phyloP scores from a whole-genome alignment of 2,888 invertebrate species.

The Patella pellucida region DNA sequence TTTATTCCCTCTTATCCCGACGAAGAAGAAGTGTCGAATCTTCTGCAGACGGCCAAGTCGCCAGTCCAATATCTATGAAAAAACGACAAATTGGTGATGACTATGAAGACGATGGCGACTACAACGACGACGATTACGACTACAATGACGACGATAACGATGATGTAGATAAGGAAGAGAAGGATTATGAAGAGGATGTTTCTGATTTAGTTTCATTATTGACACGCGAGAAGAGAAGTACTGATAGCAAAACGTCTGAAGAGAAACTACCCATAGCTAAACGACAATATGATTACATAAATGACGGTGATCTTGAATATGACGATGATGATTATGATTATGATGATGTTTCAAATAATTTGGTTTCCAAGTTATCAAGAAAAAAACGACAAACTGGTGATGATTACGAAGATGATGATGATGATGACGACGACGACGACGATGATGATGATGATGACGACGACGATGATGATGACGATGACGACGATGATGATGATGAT shows the following conservation, averaged over 20 bases:
- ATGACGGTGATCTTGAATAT: not conserved
- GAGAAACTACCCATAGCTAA: no score
- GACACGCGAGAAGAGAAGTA: not conserved
- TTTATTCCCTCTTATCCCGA: not conserved
- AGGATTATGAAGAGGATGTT: not conserved
- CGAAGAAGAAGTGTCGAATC: not conserved
- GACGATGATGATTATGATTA: conserved; percentile 8
- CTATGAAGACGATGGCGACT: conserved; percentile 8
- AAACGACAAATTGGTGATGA: conserved; percentile 12
- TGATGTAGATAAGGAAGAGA: not conserved
- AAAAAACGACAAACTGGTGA: not conserved
- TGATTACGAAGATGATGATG: conserved; percentile 6
- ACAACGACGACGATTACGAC: conserved; percentile 14
- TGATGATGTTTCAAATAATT: not conserved
- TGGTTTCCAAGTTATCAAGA: not conserved
- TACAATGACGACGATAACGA: conserved; percentile 2
- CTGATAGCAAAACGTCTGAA: not conserved
- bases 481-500: not conserved
- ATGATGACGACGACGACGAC: not conserved
- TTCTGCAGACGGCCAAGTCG: not conserved
- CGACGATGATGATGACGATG: not conserved
- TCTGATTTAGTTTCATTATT: not conserved
- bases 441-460: not conserved
- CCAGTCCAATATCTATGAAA: not conserved
- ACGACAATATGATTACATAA: no score